Base-by-base conservation (phyloP, 2,888 invertebrate genomes). In the Acronicta psi region DNA sequence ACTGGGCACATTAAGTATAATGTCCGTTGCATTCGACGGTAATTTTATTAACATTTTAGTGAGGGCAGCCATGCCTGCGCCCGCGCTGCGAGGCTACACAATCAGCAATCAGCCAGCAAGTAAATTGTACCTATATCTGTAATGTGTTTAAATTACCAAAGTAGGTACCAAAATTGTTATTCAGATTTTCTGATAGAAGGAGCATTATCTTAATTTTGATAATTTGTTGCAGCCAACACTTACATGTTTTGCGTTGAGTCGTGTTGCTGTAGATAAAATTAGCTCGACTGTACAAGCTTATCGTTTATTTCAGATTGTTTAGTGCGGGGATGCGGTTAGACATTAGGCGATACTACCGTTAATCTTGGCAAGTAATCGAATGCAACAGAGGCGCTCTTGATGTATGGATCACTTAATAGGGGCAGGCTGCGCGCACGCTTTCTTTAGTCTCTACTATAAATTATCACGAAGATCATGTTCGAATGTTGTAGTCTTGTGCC, bases 381-480 rank as follows among this genome's bases (percentile, higher is more conserved):
- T 51, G 71, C 70, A 75, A 75, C 75, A 74, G 79, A 77, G 77
- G 82, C 73, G 72, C 74, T 77, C 75, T 66, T 75, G 76, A 81
- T 82, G 81, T 83, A 82, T 83, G 81, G 83, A 85, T 82, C 85
- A 82, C 79, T 85, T 88, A 85, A 86, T 86, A 83, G 81, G 82
- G 81, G 82, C 82, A 79, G 75, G 79, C 80, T 70, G 72, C 73
- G 84, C 80, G 86, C 88, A 87, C 86, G 86, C 87, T 89, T 88
- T 88, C 88, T 80, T 85, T 81, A 84, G 83, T 86, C 83, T 87
- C 84, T 85, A 85, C 82, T 84, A 90, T 90, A 90, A 90, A 91
- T 92, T 91, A 91, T 91, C 88, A 91, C 90, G 88, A 89, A 88
- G 86, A 90, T 89, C 88, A 90, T 91, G 91, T 90, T 87, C 80